Evolutionary conservation across 2,888 invertebrate genomes (phyloP), one percentile per base, ranked within the genome.

Genomic region (Omphaloscelis lunosa): DNA sequence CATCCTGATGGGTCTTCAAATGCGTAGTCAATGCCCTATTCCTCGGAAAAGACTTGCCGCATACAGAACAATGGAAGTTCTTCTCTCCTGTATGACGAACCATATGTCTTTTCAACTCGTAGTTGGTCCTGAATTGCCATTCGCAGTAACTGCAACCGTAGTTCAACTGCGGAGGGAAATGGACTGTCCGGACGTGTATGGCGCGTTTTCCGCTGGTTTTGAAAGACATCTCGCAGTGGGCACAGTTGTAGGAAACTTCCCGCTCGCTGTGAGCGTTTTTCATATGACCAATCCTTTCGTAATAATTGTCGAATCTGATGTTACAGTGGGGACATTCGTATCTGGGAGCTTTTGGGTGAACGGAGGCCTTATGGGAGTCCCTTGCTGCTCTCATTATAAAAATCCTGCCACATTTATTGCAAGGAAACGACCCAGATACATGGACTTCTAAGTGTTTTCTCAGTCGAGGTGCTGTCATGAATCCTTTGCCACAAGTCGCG

Each of bases 371-470:
- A 65, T 96, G 96, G 0, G 94, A 93, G 63, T 96, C 96, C 74
- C 96, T 93, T 1, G 95, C 94, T 0, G 94, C 93, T 12, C 95
- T 92, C 94, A 95, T 94, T 0, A 90, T 92, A 71, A 96, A 96
- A 0, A 93, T 89, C 62, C 92, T 91, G 0, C 92, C 94, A 79
- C 96, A 96, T 75, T 93, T 93, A 56, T 94, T 93, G 80, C 96
- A 96, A 0, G 95, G 93, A 73, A 96, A 96, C 2, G 94, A 93
- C 0, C 96, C 96, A 3, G 93, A 92, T 39, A 95, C 91, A 65
- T 96, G 96, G 0, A 95, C 94, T 86, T 96, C 96, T 0, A 94
- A 93, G 87, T 96, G 96, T 84, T 95, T 96, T n/a, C 96, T 92
- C 72, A 96, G 75, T 34, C 96, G 91, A 0, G 93, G 93, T 2